Evolutionary conservation across 1,140 invertebrate genomes (phyloP), one percentile per base, ranked within the genome.

Genomic region (Ostrea edulis): DNA sequence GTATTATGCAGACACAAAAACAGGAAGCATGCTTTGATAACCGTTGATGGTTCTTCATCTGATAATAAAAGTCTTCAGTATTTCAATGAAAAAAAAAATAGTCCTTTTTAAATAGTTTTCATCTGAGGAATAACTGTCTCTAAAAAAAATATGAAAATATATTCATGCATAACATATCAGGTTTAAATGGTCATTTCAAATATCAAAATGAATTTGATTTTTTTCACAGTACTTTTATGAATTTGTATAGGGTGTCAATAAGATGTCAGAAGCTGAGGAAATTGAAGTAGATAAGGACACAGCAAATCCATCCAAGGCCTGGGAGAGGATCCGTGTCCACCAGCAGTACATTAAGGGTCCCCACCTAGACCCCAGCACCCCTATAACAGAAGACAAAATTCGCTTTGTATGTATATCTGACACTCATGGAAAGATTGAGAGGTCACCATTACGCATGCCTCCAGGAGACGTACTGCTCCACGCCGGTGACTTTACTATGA

Each of bases 391-490:
- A 22, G 90, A 90, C 35, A 87, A 96, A 95, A 95, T 97, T 5
- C 95, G 97, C 86, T 96, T 98, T 90, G 97, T 98, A 17, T 98
- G 97, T 92, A 97, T 98, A 96, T 97, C 97, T 89, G 97, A 98
- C 92, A 98, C 97, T 5, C 97, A 98, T 94, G 77, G 81, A 22
- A 14, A 29, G n/a, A 51, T 90, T 22, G 90, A 90, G 81, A 84
- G 87, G 51, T 25, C 90, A 54, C 17, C 25, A 52, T 51, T 82
- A 52, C 22, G 53, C 51, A 29, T 92, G 22, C 92, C 92, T 12
- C n/a, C 68, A 8, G 97, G 97, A 35, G 97, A 98, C 95, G 96
- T 98, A 77, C 97, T 98, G 87, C 96, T 98, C 86, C 97, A 98
- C 95, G 97, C 97, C 77, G 97, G 97, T 5, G 97, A 98, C 94